Evolutionary conservation across 2,113 vertebrate genomes (phyloP), one percentile per base, ranked within the genome.

Genomic region (Odocoileus virginianus): DNA sequence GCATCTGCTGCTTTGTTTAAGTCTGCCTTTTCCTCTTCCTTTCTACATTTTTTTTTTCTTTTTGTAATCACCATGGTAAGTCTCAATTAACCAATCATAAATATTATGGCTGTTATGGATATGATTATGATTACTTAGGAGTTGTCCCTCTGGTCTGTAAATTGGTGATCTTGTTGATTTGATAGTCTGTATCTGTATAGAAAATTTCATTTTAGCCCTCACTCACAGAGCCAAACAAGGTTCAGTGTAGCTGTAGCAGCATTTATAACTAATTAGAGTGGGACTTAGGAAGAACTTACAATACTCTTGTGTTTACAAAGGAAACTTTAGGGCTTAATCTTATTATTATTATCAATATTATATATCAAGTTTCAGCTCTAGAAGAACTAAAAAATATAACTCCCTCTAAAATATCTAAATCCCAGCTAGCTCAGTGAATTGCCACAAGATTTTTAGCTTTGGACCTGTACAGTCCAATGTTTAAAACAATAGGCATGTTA

Each of bases 161-260:
- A 52, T 93, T 93, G 19, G 13, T 97, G 88, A 97, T 86, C 97
- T 88, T 98, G 88, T 89, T 94, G 43, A 95, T 93, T 87, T 96
- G 36, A 33, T 94, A 95, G 93, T 91, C 54, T 94, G 45, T 93
- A 50, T 55, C 92, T 95, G 54, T 93, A 82, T 67, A 25, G 91
- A 82, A 95, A 97, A 94, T 96, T 11, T 1, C 55, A 90, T 90
- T 36, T 94, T 96, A 87, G 28, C 52, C 17, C 54, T 90, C 54
- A 71, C 67, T 94, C 11, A 95, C 28, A 97, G 91, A 91, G 6
- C 3, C 27, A 64, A 87, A 96, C 28, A 21, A 94, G 0, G 0
- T 15, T 94, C 28, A 96, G 16, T 43, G 3, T 84, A 94, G 82
- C 27, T 61, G 36, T 9, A 33, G 28, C 3, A 81, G 11, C 1